Base-by-base conservation (phyloP, 2,888 invertebrate genomes). In the Spialia ferax region DNA sequence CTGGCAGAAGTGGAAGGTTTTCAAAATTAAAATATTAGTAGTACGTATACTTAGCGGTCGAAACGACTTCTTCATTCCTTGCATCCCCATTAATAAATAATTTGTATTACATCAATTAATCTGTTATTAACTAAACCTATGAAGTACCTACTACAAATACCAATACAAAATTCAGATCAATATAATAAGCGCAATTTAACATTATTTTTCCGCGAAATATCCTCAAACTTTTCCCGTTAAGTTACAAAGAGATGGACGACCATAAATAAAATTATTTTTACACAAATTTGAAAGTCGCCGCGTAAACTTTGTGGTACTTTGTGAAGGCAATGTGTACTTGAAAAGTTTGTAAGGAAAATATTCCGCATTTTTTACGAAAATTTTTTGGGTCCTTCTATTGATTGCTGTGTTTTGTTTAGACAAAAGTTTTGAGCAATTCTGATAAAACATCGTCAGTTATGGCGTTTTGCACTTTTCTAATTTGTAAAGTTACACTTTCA, bases 231-330 rank as follows among this genome's bases (percentile, higher is more conserved):
- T 20, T 26, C 29, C 26, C 48, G 48, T 50, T n/a, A 61, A 60
- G 7, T 32, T 50, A 50, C 60, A 50, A 32, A 48, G 29, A 50
- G 35, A 61, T 20, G 32, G 29, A 50, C 50, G 50, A 50, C 22
- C 32, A 61, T 50, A 61, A 61, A 61, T 29, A 29, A 22, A 60
- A 45, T 61, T 50, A 61, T 61, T 50, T 61, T 50, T 61, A 61
- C 20, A 22, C 23, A 23, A 52, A 52, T 52, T 52, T 23, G 13
- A 7, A 52, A 52, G 52, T n/a, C 23, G 52, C 52, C n/a, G 23
- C 23, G 26, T 45, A 60, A 48, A 60, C 60, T 60, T 60, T 20
- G 60, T 29, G 11, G 42, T 26, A 60, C 48, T 60, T 48, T 29
- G 23, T 35, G 23, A 61, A 29, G 20, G 61, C 61, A 48, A 32